Evolutionary conservation across 2,113 vertebrate genomes (phyloP).

Genomic region (Heloderma charlesbogerti): DNA sequence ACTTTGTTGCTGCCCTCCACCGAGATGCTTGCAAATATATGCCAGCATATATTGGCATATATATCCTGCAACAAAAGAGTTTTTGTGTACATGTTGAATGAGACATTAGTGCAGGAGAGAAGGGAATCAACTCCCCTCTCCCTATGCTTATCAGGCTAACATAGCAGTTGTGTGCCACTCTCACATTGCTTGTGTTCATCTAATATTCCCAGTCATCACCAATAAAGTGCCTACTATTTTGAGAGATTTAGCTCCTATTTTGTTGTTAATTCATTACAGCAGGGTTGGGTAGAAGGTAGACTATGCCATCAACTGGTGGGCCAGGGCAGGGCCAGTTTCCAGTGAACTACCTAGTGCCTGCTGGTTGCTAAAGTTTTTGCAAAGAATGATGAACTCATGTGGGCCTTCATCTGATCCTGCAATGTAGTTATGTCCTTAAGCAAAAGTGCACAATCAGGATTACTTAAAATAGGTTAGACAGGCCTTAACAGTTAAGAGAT

Average conservation of each 20-base stretch:
- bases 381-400: not conserved
- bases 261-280: not conserved
- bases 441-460: not conserved
- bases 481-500: not conserved
- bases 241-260: not conserved
- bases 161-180: not conserved
- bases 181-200: not conserved
- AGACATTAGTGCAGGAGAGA: not conserved
- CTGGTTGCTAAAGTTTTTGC: not conserved
- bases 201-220: not conserved
- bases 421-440: not conserved
- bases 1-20: not conserved
- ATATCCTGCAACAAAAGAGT: not conserved
- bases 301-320: not conserved
- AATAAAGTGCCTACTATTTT: not conserved
- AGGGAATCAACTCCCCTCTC: not conserved
- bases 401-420: not conserved
- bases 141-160: not conserved
- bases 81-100: not conserved
- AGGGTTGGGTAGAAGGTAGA: not conserved
- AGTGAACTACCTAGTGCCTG: not conserved
- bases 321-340: not conserved
- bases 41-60: no score
- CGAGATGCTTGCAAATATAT: not conserved
- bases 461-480: not conserved